Evolutionary conservation across 2,113 vertebrate species (phyloP).

Genomic region (Sylvietta virens): DNA sequence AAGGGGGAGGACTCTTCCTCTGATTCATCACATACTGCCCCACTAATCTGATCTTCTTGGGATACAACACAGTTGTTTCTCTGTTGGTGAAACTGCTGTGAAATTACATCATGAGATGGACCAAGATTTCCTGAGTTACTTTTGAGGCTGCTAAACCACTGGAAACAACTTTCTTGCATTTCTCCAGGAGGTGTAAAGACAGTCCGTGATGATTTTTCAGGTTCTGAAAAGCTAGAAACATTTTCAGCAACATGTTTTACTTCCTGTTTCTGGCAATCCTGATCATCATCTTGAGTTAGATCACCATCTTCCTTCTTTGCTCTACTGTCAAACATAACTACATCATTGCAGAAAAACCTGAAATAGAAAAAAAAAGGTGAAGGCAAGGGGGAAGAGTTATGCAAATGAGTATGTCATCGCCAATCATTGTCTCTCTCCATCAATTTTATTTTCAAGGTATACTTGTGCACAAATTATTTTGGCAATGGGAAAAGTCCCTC

Average conservation of each 20-base stretch:
- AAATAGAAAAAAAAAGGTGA: not conserved
- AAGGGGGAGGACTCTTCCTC: conserved; percentile 44
- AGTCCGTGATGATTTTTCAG: not conserved
- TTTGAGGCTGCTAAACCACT: conserved; percentile 66
- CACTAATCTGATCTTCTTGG: not conserved
- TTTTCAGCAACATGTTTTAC: not conserved
- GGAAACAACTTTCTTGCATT: conserved; percentile 69
- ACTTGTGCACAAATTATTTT: not conserved
- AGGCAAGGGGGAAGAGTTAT: not conserved
- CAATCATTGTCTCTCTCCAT: not conserved
- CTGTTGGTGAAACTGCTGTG: conserved; percentile 73
- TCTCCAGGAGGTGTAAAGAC: conserved; percentile 17
- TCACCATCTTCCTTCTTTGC: conserved; percentile 1
- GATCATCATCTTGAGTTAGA: not conserved
- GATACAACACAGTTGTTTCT: not conserved
- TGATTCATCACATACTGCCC: not conserved
- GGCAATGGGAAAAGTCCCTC: not conserved
- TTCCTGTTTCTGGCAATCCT: not conserved
- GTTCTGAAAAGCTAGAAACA: not conserved
- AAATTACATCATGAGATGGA: conserved; percentile 5
- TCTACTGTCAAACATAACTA: not conserved
- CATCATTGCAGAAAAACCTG: conserved; percentile 82
- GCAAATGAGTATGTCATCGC: not conserved
- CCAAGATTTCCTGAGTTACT: not conserved
- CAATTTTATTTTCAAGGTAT: not conserved